Evolutionary conservation across 2,888 invertebrate species (phyloP), one percentile per base, ranked within the genome.

Genomic region (Halictus ligatus): DNA sequence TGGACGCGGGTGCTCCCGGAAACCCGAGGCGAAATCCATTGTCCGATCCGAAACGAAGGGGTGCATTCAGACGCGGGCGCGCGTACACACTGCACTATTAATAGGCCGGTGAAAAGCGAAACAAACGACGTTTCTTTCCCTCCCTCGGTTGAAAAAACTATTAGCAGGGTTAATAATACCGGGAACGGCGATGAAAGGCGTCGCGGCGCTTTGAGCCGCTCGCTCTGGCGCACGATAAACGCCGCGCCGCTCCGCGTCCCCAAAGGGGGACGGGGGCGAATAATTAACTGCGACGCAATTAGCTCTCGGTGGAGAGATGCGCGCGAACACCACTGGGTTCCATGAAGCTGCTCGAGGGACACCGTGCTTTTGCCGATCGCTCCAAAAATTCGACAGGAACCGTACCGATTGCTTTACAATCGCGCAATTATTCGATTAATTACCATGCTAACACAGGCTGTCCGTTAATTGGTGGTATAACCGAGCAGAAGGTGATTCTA

Each of bases 271-370:
- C 35, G 21, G 67, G 67, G 67, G 35, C 35, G 67, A 35, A 58
- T 89, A 87, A 89, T 89, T 89, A 89, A 89, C 87, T 78, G 54
- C 83, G 85, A 87, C 83, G 83, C 79, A 87, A 89, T 89, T 89
- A 89, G 76, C 83, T 67, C 87, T 74, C 87, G 76, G 75, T 77
- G 21, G 67, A 77, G 60, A 72, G 71, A 58, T 29, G 50, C 54
- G 40, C 50, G 21, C 40, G 35, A 69, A 69, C 40, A 10, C 21
- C 40, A 21, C 60, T 71, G 76, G 50, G 72, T 72, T 46, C 25
- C 64, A 29, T 76, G 60, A 35, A 40, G 21, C 46, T 29, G 46
- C 12, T 12, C 25, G 13, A 60, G 60, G 13, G 25, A 25, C 29
- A 25, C 2, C 60, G 60, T 15, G 60, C 8, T n/a, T 25, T 29